Evolutionary conservation across 92 coral and sea anemone species (phyloP).

Genomic region (Galaxea fascicularis): DNA sequence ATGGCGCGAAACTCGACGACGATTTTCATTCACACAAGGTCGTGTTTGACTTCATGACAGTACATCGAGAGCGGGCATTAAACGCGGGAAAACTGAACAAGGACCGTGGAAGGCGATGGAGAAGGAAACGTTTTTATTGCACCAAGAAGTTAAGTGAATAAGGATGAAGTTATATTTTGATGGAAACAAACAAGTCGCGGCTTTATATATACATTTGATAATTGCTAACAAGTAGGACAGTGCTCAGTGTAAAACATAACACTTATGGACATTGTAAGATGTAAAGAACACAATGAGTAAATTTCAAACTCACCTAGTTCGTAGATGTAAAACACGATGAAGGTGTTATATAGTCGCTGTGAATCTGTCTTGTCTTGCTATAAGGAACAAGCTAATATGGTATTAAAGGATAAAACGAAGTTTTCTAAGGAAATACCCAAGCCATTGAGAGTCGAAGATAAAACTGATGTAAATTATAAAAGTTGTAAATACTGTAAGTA

Average conservation of each 20-base stretch:
- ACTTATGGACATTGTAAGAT: not conserved
- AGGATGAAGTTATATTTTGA: not conserved
- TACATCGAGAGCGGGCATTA: slow-evolving; percentile 89
- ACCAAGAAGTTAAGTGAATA: not conserved
- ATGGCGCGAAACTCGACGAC: slow-evolving; percentile 24
- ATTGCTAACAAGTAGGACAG: not conserved
- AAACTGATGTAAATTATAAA: not conserved
- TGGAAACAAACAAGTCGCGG: not conserved
- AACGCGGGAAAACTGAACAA: slow-evolving; percentile 85
- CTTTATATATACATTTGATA: not conserved
- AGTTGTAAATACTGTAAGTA: not conserved
- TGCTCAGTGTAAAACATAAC: not conserved
- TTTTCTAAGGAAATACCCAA: not conserved
- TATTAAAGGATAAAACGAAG: not conserved
- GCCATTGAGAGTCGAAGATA: not conserved
- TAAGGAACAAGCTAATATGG: not conserved
- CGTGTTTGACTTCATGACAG: slow-evolving; percentile 81
- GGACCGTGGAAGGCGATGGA: slow-evolving; percentile 89
- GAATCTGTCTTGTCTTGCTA: no score
- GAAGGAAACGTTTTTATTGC: slow-evolving; percentile 58
- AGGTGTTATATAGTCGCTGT: not conserved
- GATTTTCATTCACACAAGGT: slow-evolving; percentile 37
- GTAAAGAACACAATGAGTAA: not conserved
- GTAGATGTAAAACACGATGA: not conserved
- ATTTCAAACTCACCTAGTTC: not conserved